Evolutionary conservation across 2,797 vertebrate genomes (phyloP).

Genomic region (Orestias chungarensis): DNA sequence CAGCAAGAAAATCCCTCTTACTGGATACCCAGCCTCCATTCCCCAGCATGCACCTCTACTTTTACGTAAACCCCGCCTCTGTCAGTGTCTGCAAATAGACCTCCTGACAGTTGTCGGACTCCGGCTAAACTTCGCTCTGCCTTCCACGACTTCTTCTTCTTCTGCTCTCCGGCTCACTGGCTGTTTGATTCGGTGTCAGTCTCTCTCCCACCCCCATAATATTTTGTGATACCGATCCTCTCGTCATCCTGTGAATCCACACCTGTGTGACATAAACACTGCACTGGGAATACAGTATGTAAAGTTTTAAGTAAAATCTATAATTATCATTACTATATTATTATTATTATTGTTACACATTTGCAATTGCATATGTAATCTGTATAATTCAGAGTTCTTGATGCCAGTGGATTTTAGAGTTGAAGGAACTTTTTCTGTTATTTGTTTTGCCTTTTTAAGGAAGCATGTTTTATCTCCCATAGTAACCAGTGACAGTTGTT

Average conservation of each 20-base stretch:
- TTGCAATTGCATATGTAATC: constrained; percentile 80
- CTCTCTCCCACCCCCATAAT: constrained; percentile 15
- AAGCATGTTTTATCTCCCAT: constrained; percentile 77
- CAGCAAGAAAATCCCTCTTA: constrained; percentile 48
- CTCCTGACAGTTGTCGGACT: constrained; percentile 23
- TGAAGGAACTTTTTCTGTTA: constrained; percentile 52
- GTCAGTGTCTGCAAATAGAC: constrained; percentile 35
- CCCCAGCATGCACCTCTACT: constrained; percentile 76
- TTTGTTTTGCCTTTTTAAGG: constrained; percentile 72
- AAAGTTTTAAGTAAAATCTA: constrained; percentile 77
- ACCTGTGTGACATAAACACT: constrained; percentile 75
- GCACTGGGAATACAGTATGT: constrained; percentile 79
- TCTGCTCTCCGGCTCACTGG: constrained; percentile 42
- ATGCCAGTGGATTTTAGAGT: constrained; percentile 80
- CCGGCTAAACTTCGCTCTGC: constrained; percentile 2
- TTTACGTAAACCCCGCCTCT: constrained; percentile 43
- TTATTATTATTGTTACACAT: constrained; percentile 73
- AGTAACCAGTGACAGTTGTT: constrained; percentile 74
- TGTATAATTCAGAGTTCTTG: constrained; percentile 76
- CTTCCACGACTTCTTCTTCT: constrained; percentile 33
- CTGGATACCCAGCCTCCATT: constrained; percentile 59
- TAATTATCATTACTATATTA: constrained; percentile 69
- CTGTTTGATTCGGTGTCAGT: constrained; percentile 33
- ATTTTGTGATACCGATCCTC: constrained; percentile 52
- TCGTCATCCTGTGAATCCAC: constrained; percentile 62